Percentiles rank a stretch among this genome's conserved stretches.
phyloP scores from a whole-genome alignment of 2,888 invertebrate genomes.

The Steinernema hermaphroditum region DNA sequence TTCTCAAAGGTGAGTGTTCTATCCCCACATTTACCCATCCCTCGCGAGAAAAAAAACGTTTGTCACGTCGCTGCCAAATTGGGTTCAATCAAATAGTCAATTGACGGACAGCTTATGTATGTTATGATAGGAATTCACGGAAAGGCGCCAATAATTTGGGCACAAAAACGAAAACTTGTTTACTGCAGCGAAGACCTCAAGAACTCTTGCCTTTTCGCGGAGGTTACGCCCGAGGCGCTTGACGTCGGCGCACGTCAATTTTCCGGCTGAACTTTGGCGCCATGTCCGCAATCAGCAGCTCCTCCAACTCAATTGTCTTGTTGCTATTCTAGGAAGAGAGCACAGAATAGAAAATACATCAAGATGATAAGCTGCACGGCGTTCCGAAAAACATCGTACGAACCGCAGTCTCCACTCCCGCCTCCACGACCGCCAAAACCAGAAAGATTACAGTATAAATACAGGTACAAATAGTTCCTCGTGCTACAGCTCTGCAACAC shows the following conservation, averaged over 20 bases:
- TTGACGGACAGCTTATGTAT: too few species aligned
- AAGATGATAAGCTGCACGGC: conserved; percentile 18
- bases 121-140: not conserved
- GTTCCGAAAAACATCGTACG: not conserved
- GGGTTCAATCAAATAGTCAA: too few species aligned
- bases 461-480: not conserved
- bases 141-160: not conserved
- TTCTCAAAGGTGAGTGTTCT: too few species aligned
- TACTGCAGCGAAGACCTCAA: not conserved
- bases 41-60: too few species aligned
- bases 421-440: conserved; percentile 19
- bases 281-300: not conserved
- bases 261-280: not conserved
- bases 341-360: not conserved
- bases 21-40: too few species aligned
- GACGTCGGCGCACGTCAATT: not conserved
- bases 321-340: conserved; percentile 3
- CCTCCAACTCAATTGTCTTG: not conserved
- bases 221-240: not conserved
- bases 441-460: conserved; percentile 7
- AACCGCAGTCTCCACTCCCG: not conserved
- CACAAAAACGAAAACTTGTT: not conserved
- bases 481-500: not conserved
- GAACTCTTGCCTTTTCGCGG: too few species aligned
- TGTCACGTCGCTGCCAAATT: too few species aligned